Conservation (phyloP, 2,797 vertebrate species). For the Ibycter americanus region DNA sequence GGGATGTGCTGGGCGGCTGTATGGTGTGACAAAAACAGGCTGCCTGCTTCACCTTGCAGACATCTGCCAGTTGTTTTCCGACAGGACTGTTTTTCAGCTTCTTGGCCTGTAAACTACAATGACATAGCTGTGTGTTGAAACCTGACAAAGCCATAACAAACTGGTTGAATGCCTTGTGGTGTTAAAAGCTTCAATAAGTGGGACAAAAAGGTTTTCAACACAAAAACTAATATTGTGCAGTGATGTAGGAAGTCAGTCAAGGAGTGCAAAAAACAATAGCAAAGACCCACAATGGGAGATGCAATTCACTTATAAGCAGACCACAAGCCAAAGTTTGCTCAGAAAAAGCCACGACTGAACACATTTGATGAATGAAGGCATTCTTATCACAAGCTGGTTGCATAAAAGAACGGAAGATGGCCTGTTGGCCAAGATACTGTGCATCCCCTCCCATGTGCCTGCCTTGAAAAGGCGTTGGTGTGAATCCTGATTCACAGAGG, state of each 20-base stretch:
- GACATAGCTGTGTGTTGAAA: background rate
- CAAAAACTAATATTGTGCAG: background rate
- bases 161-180: background rate
- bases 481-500: background rate
- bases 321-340: background rate
- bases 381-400: background rate
- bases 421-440: background rate
- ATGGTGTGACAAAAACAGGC: background rate
- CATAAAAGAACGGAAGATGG: background rate
- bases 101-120: background rate
- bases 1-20: background rate
- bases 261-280: background rate
- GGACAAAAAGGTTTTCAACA: background rate
- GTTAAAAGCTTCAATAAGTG: background rate
- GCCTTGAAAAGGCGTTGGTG: background rate
- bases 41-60: slow-evolving; percentile 15
- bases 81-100: background rate
- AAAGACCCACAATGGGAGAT: background rate
- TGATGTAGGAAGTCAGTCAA: background rate
- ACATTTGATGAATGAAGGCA: background rate
- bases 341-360: background rate
- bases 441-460: background rate
- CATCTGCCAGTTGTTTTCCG: background rate
- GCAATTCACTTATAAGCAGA: background rate
- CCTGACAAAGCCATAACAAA: background rate